Conservation (phyloP, 2,797 vertebrate genomes). For the Lepidocolaptes lacrymiger region DNA sequence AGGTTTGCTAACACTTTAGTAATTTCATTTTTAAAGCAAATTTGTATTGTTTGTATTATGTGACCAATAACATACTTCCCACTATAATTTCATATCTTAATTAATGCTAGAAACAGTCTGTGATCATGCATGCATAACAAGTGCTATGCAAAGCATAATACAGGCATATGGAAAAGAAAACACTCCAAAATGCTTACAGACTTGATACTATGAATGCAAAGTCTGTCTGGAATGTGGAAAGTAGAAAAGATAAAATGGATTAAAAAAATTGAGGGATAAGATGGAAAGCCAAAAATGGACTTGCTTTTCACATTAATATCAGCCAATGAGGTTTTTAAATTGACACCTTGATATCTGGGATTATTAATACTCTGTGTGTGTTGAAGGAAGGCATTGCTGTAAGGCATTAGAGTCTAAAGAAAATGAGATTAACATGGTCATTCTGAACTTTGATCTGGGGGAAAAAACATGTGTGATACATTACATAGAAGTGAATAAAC, state of each 20-base stretch:
- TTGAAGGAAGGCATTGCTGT: neutral
- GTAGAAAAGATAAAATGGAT: neutral
- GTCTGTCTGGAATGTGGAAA: neutral
- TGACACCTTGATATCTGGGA: neutral
- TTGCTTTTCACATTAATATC: neutral
- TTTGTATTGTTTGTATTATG: conserved; percentile 63
- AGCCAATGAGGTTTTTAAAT: neutral
- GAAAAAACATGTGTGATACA: neutral
- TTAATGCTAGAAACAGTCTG: conserved; percentile 63
- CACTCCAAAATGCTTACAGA: conserved; percentile 8
- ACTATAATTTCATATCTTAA: conserved; percentile 70
- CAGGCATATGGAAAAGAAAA: conserved; percentile 29
- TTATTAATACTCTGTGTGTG: neutral
- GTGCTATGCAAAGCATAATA: conserved; percentile 41
- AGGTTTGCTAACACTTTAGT: conserved; percentile 55
- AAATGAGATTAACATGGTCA: neutral
- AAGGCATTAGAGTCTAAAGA: neutral
- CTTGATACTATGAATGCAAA: neutral
- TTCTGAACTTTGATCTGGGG: conserved; percentile 14
- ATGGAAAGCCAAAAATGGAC: neutral
- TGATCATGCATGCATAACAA: conserved; percentile 54
- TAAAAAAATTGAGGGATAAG: neutral
- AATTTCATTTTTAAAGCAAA: conserved; percentile 68
- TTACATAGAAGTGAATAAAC: neutral
- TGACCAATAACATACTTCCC: conserved; percentile 55